These are phyloP conservation scores for Symphodus melops DNA, from an alignment of 2,113 vertebrate species.

Conservation along the genomic window DNA sequence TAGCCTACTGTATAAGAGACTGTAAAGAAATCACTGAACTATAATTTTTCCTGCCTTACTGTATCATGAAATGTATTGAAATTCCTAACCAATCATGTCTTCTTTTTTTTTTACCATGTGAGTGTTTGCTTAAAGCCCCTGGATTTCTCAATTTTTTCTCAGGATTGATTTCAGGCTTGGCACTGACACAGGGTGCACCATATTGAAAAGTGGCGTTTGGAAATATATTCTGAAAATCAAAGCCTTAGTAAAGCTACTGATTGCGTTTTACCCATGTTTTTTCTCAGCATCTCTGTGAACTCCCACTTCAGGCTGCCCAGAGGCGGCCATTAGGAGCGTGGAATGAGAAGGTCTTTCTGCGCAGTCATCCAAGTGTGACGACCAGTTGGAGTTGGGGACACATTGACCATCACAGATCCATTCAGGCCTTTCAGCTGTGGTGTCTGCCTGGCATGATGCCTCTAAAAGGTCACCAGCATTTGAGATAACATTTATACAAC, in stretches of 20 bases:
- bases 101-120: background rate
- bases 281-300: conserved; percentile 39
- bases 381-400: conserved; percentile 25
- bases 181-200: background rate
- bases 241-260: background rate
- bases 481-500: conserved; percentile 71
- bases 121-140: background rate
- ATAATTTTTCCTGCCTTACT: background rate
- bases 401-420: conserved; percentile 57
- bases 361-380: conserved; percentile 60
- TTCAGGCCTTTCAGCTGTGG: conserved; percentile 57
- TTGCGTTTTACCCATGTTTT: conserved; percentile 8
- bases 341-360: conserved; percentile 61
- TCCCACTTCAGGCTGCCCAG: conserved; percentile 35
- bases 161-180: conserved; percentile 35
- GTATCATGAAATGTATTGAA: background rate
- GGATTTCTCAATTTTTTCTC: conserved; percentile 32
- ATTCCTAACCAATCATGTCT: background rate
- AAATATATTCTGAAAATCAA: conserved; percentile 25
- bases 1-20: too few species aligned
- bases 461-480: conserved; percentile 50
- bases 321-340: conserved; percentile 45
- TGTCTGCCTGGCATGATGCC: conserved; percentile 52
- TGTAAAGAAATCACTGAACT: too few species aligned
- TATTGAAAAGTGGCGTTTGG: conserved; percentile 13